These are phyloP conservation scores for Lucifuga dentata DNA, from an alignment of 2,113 vertebrate species.

Conservation along the genomic window DNA sequence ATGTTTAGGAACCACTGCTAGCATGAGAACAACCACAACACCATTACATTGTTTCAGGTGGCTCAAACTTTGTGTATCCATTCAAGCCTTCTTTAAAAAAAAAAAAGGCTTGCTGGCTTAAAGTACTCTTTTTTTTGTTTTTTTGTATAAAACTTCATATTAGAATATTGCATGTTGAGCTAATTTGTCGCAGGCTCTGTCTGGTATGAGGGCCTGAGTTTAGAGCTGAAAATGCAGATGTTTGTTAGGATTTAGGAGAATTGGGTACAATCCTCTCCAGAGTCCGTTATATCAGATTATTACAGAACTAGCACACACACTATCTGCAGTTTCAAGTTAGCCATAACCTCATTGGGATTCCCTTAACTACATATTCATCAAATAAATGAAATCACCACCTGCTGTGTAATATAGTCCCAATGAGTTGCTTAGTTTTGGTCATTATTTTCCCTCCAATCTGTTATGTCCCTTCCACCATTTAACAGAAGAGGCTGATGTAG, in stretches of 20 bases:
- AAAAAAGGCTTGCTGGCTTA: too few relatives aligned
- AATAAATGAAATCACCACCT: constrained; percentile 5
- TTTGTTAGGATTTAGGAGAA: constrained; percentile 1
- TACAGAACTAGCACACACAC: constrained; percentile 11
- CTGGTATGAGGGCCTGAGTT: not conserved
- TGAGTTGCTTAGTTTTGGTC: constrained; percentile 16
- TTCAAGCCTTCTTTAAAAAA: too few relatives aligned
- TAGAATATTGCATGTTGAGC: too few relatives aligned
- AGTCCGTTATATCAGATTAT: constrained; percentile 18
- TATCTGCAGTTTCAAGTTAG: constrained; percentile 16
- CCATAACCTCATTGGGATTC: not conserved
- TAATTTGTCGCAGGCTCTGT: too few relatives aligned
- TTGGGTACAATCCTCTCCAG: constrained; percentile 12
- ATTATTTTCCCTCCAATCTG: constrained; percentile 5
- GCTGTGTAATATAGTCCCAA: not conserved
- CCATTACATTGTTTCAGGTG: too few relatives aligned
- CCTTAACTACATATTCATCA: constrained; percentile 3
- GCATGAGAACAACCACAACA: too few relatives aligned
- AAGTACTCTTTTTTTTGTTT: too few relatives aligned
- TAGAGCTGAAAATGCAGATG: constrained; percentile 5
- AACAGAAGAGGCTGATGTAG: not conserved
- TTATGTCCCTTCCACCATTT: not conserved
- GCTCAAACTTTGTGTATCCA: too few relatives aligned
- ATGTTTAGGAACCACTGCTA: too few relatives aligned
- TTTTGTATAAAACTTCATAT: too few relatives aligned